Percentiles rank a stretch among this genome's conserved stretches.
These are phyloP conservation scores for Chionis minor DNA, from an alignment of 2,113 vertebrate genomes.

Conservation along the genomic window DNA sequence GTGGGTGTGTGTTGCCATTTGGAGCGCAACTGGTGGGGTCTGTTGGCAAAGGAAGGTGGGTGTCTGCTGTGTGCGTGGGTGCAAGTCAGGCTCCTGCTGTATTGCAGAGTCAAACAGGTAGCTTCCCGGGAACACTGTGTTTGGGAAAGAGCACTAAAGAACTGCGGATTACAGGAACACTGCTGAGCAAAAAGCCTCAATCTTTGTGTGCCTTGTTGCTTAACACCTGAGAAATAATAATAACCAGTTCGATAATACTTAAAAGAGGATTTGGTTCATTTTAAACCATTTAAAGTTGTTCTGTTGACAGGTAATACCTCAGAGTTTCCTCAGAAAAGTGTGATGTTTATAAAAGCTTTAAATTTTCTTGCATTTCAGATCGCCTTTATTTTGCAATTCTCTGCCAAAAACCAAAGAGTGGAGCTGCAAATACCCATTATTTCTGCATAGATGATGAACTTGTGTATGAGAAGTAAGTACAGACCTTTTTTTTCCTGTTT, in stretches of 20 bases:
- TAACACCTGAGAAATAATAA: background rate
- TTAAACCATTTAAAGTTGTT: background rate
- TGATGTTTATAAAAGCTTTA: background rate
- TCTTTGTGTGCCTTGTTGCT: background rate
- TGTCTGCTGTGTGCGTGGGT: background rate
- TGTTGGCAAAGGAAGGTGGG: background rate
- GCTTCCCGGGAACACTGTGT: background rate
- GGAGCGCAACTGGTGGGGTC: background rate
- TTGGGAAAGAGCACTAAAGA: background rate
- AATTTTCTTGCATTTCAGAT: conserved; percentile 81
- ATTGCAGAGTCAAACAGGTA: background rate
- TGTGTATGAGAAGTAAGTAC: conserved; percentile 95
- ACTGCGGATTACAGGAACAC: rapidly evolving
- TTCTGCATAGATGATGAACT: conserved; percentile 96
- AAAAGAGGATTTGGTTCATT: background rate
- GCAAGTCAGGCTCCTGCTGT: background rate
- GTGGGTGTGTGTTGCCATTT: background rate
- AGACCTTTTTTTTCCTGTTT: background rate
- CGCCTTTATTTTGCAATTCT: conserved; percentile 95
- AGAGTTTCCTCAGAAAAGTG: background rate
- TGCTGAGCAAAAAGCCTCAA: background rate
- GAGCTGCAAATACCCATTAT: conserved; percentile 87
- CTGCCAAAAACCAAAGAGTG: conserved; percentile 90
- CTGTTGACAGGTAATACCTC: background rate
- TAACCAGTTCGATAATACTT: background rate